phyloP scores from a whole-genome alignment of 2,797 vertebrate genomes.

The Rhinella marina region DNA sequence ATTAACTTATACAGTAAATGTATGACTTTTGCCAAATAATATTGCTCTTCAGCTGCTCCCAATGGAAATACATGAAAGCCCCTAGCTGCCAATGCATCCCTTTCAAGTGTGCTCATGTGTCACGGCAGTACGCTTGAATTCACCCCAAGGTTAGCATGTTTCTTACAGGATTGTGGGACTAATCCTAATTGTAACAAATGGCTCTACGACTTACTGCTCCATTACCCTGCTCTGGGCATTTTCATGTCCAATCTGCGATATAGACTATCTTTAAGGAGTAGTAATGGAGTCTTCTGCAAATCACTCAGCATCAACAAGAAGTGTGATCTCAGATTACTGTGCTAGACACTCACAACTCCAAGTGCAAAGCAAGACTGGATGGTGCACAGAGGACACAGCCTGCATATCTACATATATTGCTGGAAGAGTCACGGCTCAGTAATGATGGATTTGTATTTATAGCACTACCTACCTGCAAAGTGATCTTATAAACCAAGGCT shows the following conservation, averaged over 20 bases:
- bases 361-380: not conserved
- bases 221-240: conserved; percentile 8
- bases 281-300: conserved; percentile 1
- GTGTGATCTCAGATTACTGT: not conserved
- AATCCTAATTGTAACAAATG: conserved; percentile 53
- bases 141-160: conserved; percentile 10
- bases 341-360: not conserved
- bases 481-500: not conserved
- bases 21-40: conserved; percentile 42
- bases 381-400: not conserved
- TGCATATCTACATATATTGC: not conserved
- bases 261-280: not conserved
- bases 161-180: not conserved
- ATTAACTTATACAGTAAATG: too few relatives aligned
- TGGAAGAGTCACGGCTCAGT: not conserved
- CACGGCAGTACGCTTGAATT: conserved; percentile 38
- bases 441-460: not conserved
- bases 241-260: conserved; percentile 11
- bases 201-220: not conserved
- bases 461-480: not conserved
- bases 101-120: conserved; percentile 50
- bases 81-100: conserved; percentile 29
- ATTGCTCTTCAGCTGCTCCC: conserved; percentile 47
- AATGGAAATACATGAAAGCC: conserved; percentile 40
- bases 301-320: conserved; percentile 20